Conservation (phyloP, 1,140 invertebrate genomes). For the Propsilocerus akamusi region DNA sequence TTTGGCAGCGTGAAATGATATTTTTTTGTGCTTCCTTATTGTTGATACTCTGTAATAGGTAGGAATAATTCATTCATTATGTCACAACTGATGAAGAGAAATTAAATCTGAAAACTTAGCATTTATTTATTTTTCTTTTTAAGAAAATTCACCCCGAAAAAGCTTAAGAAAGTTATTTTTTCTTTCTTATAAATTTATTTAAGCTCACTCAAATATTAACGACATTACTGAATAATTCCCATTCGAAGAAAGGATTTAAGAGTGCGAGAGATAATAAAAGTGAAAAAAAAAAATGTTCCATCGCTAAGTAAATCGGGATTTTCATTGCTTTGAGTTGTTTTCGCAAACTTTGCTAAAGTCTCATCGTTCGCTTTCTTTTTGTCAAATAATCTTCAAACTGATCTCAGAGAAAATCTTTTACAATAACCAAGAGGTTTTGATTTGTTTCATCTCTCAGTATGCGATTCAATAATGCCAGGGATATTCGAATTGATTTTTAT, state of each 20-base stretch:
- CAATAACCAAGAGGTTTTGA: neutral
- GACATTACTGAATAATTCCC: too few relatives aligned
- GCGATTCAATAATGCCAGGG: neutral
- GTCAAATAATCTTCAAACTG: constrained; percentile 3
- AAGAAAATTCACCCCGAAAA: neutral
- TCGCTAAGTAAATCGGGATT: neutral
- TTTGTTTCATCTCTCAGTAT: neutral
- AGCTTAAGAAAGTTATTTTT: neutral
- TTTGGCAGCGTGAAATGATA: neutral
- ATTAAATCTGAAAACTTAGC: too few relatives aligned
- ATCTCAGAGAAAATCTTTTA: neutral
- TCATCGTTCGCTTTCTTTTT: neutral
- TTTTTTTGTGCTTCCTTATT: neutral
- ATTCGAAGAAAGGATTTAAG: neutral
- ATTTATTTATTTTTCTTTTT: too few relatives aligned
- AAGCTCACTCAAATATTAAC: too few relatives aligned
- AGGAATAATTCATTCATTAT: neutral
- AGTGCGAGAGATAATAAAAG: too few relatives aligned
- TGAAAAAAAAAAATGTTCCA: neutral
- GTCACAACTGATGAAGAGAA: neutral
- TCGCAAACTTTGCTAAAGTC: neutral
- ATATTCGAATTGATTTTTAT: neutral
- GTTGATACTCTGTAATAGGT: neutral
- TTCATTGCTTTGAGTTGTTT: neutral
- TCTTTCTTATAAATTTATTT: too few relatives aligned